Percentiles rank a stretch among this genome's conserved stretches.
phyloP scores from a whole-genome alignment of 2,113 vertebrate genomes.

The Zosterops japonicus region DNA sequence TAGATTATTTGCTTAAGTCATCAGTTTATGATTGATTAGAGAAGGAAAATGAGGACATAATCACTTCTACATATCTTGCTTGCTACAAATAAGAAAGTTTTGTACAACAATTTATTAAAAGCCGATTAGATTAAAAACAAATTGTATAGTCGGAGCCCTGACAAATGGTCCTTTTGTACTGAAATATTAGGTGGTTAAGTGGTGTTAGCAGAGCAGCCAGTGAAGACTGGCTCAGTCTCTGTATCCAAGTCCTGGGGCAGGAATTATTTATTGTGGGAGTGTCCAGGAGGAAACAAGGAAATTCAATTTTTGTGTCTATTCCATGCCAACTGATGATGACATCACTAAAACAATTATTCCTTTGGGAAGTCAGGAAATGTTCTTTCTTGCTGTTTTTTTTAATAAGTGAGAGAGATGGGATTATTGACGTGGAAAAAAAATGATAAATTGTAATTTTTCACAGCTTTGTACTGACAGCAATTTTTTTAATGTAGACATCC shows the following conservation, averaged over 20 bases:
- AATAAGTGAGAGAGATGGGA: background rate
- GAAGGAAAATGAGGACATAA: constrained; percentile 25
- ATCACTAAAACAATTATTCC: background rate
- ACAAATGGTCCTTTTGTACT: background rate
- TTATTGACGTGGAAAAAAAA: background rate
- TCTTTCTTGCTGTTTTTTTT: background rate
- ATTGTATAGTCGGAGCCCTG: background rate
- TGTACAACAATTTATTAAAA: constrained; percentile 18
- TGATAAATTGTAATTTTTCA: background rate
- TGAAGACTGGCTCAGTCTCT: background rate
- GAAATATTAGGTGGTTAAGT: background rate
- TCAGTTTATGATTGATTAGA: constrained; percentile 38
- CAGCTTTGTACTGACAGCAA: background rate
- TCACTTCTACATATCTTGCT: constrained; percentile 3
- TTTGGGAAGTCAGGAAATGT: background rate
- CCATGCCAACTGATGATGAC: background rate
- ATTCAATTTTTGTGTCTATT: background rate
- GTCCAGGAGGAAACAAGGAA: background rate
- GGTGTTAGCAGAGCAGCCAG: background rate
- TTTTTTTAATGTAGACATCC: background rate
- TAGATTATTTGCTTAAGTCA: constrained; percentile 46
- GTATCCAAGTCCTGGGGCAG: background rate
- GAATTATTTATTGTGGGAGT: background rate
- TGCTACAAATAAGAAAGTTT: constrained; percentile 33
- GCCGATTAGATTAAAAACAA: constrained; percentile 1